Conservation (phyloP, 2,888 invertebrate species). For the Scaeva pyrastri region DNA sequence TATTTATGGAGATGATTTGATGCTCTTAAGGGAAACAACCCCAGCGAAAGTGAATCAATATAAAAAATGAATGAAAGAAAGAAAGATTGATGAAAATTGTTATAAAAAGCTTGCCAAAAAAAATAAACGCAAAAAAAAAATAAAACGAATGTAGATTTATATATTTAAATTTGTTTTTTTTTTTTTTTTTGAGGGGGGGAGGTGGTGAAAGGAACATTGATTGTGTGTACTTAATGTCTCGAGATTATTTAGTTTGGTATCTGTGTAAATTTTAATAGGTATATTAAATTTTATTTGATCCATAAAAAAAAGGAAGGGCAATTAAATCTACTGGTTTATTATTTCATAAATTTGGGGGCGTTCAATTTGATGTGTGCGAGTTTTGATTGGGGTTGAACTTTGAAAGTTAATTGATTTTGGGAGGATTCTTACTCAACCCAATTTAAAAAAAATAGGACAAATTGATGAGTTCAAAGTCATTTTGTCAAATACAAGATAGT, state of each 20-base stretch:
- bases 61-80: not conserved
- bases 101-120: conserved; percentile 7
- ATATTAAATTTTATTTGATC: not conserved
- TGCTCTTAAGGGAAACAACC: conserved; percentile 28
- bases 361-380: no score
- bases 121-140: not conserved
- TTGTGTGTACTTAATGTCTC: not conserved
- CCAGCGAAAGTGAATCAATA: conserved; percentile 44
- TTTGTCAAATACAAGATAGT: no score
- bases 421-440: no score
- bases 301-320: not conserved
- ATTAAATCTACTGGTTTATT: not conserved
- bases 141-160: not conserved
- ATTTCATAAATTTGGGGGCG: not conserved
- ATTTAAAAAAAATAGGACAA: no score
- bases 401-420: no score
- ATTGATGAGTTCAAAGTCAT: no score
- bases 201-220: not conserved
- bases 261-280: not conserved
- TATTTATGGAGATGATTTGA: conserved; percentile 67
- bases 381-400: no score
- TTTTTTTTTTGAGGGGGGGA: no score
- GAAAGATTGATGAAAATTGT: conserved; percentile 55
- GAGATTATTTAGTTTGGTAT: not conserved
- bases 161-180: not conserved